Evolutionary conservation across 2,113 vertebrate species (phyloP), one percentile per base, ranked within the genome.

Genomic region (Columbina picui): DNA sequence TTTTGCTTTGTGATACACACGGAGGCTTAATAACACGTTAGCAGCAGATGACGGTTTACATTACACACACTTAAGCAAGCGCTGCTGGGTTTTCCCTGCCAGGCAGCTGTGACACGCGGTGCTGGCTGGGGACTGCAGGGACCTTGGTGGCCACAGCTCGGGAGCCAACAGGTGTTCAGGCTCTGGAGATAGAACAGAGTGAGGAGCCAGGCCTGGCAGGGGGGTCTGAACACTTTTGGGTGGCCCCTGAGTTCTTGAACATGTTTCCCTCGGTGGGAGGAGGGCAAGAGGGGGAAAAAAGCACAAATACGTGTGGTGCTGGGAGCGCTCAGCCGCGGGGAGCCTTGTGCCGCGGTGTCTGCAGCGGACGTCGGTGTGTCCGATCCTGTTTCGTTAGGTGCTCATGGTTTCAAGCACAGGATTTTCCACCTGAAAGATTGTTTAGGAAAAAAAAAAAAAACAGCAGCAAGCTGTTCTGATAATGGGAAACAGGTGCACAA

Each of bases 401-500:
- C 73, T 18, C 14, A 9, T 80, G 64, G 53, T 80, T 77, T 60
- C 76, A 43, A 73, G 64, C 60, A 25, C 75, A 47, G 87, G 49
- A 29, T 80, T 87, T 50, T 68, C 30, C 21, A 4, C 1, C 1
- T 47, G 29, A 30, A 49, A 84, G 63, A 65, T 50, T 14, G 11
- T 65, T 81, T 34, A 59, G 85, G 7, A 47, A 87, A 75, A 92
- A 68, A 8, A 43, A 18, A 43, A 18, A 15, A 18, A 45, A 19
- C 43, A 43, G 6, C 71, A 70, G 78, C 85, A 95, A 77, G 85
- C 67, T 93, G 88, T 74, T 91, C 3, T 4, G 45, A 17, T 91
- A 83, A 88, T 85, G 88, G 90, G 93, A 78, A 93, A 5, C 79
- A 88, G 94, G 71, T 93, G 92, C 85, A 47, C 45, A 32, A 18